phyloP scores from a whole-genome alignment of 2,888 invertebrate genomes.

The Prosapia bicincta region DNA sequence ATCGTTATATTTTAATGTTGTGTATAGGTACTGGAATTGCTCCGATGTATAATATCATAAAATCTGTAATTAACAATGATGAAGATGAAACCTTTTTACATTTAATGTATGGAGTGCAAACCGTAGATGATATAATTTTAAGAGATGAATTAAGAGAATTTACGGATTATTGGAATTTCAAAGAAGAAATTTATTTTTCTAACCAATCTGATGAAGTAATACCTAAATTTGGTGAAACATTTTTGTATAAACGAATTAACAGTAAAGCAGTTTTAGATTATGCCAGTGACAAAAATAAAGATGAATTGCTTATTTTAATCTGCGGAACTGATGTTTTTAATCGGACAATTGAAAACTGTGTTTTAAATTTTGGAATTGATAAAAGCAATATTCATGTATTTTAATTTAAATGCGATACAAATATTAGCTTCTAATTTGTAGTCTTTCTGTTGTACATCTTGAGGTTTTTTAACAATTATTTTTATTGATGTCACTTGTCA shows the following conservation, averaged over 20 bases:
- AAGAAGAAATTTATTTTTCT: constrained; percentile 5
- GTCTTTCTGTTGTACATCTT: too few relatives aligned
- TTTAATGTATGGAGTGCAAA: constrained; percentile 10
- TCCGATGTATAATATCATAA: constrained; percentile 9
- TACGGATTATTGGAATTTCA: constrained; percentile 13
- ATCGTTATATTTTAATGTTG: constrained; percentile 12
- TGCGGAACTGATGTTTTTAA: constrained; percentile 14
- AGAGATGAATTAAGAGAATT: constrained; percentile 4
- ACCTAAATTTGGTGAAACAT: constrained; percentile 10
- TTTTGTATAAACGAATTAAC: constrained; percentile 7
- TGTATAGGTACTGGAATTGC: constrained; percentile 18
- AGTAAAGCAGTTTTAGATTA: background rate
- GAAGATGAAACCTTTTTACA: constrained; percentile 16
- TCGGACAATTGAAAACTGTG: background rate
- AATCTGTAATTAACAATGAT: constrained; percentile 6
- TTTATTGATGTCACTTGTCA: too few relatives aligned
- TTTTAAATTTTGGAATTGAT: constrained; percentile 5
- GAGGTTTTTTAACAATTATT: too few relatives aligned
- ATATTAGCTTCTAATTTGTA: too few relatives aligned
- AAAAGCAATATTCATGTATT: constrained; percentile 5
- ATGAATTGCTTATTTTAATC: background rate
- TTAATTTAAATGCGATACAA: background rate
- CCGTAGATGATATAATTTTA: constrained; percentile 3
- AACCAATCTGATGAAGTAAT: background rate
- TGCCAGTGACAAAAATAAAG: background rate